Percentiles rank a stretch among this genome's conserved stretches.
phyloP scores from a whole-genome alignment of 2,797 vertebrate species.

The Neomorphus geoffroyi region DNA sequence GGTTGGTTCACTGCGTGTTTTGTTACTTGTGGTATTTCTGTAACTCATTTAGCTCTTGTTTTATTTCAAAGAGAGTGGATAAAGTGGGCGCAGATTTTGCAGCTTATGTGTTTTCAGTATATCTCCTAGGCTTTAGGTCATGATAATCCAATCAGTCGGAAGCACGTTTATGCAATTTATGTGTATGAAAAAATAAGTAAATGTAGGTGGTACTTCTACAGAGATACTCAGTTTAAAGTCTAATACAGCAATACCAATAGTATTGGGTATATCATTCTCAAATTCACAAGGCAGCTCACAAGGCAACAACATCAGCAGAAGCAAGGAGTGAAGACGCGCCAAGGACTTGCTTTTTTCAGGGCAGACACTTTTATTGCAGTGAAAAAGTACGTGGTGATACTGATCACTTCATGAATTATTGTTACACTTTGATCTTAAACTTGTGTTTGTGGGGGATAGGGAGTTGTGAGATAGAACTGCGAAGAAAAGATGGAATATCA shows the following conservation, averaged over 20 bases:
- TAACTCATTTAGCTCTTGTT: conserved; percentile 34
- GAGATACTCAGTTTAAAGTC: background rate
- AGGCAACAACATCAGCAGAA: background rate
- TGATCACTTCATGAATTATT: background rate
- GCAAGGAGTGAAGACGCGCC: fast-evolving
- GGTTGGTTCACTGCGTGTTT: conserved; percentile 21
- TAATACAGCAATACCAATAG: background rate
- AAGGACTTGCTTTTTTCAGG: background rate
- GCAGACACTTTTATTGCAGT: background rate
- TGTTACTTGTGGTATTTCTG: conserved; percentile 18
- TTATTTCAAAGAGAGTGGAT: background rate
- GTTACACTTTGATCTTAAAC: background rate
- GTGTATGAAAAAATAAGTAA: background rate
- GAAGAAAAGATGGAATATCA: background rate
- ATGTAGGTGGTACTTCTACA: background rate
- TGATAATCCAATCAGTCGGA: background rate
- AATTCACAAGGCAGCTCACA: background rate
- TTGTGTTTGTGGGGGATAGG: fast-evolving
- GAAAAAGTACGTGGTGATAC: background rate
- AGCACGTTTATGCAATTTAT: background rate
- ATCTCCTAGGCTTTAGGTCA: background rate
- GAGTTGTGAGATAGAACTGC: background rate
- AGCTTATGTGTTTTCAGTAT: background rate
- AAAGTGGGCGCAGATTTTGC: conserved; percentile 15
- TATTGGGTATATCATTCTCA: background rate